A percentile compares a stretch with the other conserved stretches of the same genome.
These are phyloP conservation scores for Scaptomyza graminum DNA, from an alignment of 1,140 invertebrate genomes.

Conservation along the genomic window DNA sequence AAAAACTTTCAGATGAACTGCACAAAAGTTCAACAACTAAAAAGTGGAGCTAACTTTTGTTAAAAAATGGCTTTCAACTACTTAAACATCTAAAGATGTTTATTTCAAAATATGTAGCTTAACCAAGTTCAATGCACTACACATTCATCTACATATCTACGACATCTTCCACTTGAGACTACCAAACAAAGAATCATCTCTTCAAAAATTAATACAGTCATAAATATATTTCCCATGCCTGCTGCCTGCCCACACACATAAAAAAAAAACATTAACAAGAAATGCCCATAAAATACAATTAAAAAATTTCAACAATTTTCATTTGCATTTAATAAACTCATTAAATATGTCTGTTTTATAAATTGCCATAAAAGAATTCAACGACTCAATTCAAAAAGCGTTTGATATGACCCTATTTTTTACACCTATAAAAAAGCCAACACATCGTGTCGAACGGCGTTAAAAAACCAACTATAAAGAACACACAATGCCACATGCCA, in stretches of 20 bases:
- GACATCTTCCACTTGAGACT: slow-evolving; percentile 19
- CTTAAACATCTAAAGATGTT: neutral
- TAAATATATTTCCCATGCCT: slow-evolving; percentile 2
- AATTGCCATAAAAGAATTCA: slow-evolving; percentile 45
- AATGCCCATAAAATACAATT: slow-evolving; percentile 70
- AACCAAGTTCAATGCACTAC: slow-evolving; percentile 34
- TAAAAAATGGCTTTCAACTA: neutral
- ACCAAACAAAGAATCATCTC: slow-evolving; percentile 27
- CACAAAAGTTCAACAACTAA: neutral
- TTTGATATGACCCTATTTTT: slow-evolving; percentile 76
- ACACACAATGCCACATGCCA: slow-evolving; percentile 60
- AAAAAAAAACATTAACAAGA: neutral
- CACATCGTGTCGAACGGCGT: slow-evolving; percentile 36
- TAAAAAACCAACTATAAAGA: slow-evolving; percentile 35
- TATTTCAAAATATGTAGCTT: neutral
- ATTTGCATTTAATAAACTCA: slow-evolving; percentile 81
- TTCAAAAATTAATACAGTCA: slow-evolving; percentile 1
- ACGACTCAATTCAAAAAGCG: slow-evolving; percentile 65
- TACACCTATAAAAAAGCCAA: slow-evolving; percentile 68
- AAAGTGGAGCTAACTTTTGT: neutral
- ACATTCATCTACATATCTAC: slow-evolving; percentile 28
- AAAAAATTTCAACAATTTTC: slow-evolving; percentile 73
- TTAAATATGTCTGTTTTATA: slow-evolving; percentile 51
- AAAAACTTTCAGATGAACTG: neutral
- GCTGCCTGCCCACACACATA: slow-evolving; percentile 32